Evolutionary conservation across 2,888 invertebrate genomes (phyloP).

Genomic region (Timandra comae): DNA sequence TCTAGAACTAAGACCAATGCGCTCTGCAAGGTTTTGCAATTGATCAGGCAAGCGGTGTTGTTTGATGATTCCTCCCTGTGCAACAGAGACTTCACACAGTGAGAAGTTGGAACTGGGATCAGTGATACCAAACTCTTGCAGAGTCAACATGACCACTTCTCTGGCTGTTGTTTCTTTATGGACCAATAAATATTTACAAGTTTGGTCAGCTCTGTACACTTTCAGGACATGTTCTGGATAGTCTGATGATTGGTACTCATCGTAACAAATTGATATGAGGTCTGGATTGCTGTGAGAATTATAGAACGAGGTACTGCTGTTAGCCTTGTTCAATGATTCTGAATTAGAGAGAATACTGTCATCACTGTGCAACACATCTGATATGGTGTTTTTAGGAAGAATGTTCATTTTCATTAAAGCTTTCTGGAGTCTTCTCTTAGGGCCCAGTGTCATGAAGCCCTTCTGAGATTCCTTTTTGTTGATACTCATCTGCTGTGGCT

Average conservation of each 20-base stretch:
- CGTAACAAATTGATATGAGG: constrained; percentile 88
- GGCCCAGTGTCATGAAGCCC: constrained; percentile 93
- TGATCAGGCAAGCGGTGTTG: constrained; percentile 96
- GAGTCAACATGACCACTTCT: constrained; percentile 96
- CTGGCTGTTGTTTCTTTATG: constrained; percentile 94
- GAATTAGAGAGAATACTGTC: constrained; percentile 79
- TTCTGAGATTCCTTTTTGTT: constrained; percentile 80
- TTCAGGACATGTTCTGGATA: constrained; percentile 98
- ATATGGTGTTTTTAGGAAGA: constrained; percentile 87
- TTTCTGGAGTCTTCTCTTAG: constrained; percentile 88
- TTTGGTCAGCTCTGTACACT: constrained; percentile 96
- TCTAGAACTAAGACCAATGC: constrained; percentile 91
- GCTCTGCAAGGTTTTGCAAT: constrained; percentile 95
- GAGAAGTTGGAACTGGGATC: constrained; percentile 97
- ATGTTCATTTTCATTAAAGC: constrained; percentile 94
- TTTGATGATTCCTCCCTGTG: constrained; percentile 96
- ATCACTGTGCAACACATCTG: constrained; percentile 80
- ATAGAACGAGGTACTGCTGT: constrained; percentile 77
- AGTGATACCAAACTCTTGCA: constrained; percentile 96
- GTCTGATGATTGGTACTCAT: constrained; percentile 86
- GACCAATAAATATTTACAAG: constrained; percentile 97
- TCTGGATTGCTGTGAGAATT: constrained; percentile 95
- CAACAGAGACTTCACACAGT: constrained; percentile 96
- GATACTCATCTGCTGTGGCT: constrained; percentile 74
- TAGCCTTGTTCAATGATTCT: constrained; percentile 72